A percentile compares a stretch with the other conserved stretches of the same genome.
phyloP scores from a whole-genome alignment of 1,140 invertebrate species.

The Polypedilum vanderplanki region DNA sequence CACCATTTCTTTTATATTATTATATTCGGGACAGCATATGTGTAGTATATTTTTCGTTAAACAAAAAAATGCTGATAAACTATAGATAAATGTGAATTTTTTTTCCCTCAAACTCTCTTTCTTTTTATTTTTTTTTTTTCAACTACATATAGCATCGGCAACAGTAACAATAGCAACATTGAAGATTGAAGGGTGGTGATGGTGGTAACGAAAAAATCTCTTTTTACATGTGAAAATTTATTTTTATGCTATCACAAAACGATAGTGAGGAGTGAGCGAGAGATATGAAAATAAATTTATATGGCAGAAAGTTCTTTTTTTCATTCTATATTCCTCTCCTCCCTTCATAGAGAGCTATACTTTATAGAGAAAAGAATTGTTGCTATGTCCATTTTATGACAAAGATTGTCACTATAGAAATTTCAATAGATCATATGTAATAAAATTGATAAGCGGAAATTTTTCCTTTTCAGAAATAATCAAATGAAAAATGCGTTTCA shows the following conservation, averaged over 20 bases:
- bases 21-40: constrained; percentile 17
- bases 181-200: background rate
- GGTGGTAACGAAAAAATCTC: background rate
- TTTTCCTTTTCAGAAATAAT: no score
- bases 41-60: background rate
- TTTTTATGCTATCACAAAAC: background rate
- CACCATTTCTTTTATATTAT: background rate
- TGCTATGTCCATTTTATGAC: no score
- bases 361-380: no score
- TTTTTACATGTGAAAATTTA: constrained; percentile 16
- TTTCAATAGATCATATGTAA: no score
- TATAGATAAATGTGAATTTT: background rate
- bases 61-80: constrained; percentile 24
- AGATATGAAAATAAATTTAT: constrained; percentile 15
- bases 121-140: background rate
- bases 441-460: no score
- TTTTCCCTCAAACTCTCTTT: no score
- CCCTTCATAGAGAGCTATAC: no score
- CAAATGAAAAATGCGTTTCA: no score
- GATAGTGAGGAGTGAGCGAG: background rate
- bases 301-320: background rate
- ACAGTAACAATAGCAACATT: background rate
- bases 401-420: no score
- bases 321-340: background rate
- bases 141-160: background rate